These are phyloP conservation scores for Myathropa florea DNA, from an alignment of 2,888 invertebrate genomes.

Conservation along the genomic window DNA sequence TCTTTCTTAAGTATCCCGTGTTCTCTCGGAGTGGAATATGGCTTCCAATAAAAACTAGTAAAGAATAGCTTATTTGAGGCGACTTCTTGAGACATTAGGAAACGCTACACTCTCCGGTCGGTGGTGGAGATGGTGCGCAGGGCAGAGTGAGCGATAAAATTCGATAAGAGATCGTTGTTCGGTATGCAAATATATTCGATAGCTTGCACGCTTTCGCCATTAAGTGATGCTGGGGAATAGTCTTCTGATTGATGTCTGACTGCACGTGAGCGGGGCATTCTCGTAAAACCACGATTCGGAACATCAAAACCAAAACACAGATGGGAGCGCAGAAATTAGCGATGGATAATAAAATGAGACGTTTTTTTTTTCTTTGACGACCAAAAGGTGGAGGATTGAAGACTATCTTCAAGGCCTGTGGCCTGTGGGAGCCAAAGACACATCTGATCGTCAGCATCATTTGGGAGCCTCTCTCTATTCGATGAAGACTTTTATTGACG, in stretches of 20 bases:
- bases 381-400: neutral
- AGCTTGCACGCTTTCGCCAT: slow-evolving; percentile 28
- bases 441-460: too few species aligned
- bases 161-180: slow-evolving; percentile 7
- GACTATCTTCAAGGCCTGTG: too few species aligned
- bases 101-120: neutral
- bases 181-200: slow-evolving; percentile 21
- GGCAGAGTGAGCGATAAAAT: neutral
- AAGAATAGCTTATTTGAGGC: slow-evolving; percentile 11
- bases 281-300: neutral
- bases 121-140: neutral
- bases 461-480: too few species aligned
- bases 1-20: slow-evolving; percentile 4
- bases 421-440: too few species aligned
- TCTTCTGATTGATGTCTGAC: neutral
- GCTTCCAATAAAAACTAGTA: slow-evolving; percentile 20
- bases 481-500: too few species aligned
- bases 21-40: slow-evolving; percentile 23
- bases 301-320: neutral
- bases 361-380: too few species aligned
- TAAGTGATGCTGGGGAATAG: neutral
- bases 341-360: neutral
- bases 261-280: slow-evolving; percentile 16
- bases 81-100: neutral
- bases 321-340: neutral